phyloP scores from a whole-genome alignment of 2,797 vertebrate genomes.

The Harpagifer antarcticus region DNA sequence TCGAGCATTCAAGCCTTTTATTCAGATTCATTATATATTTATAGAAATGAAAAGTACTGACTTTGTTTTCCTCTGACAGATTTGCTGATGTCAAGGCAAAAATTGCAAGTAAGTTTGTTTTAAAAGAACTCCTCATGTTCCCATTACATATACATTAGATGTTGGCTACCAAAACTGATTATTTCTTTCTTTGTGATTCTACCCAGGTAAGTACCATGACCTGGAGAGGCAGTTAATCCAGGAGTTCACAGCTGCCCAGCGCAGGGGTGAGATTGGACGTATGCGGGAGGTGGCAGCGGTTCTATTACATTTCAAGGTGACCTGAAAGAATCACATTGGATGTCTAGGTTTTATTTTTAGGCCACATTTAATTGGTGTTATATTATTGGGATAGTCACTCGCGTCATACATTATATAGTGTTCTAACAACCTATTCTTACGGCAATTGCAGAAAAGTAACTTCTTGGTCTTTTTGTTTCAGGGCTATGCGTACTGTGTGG shows the following conservation, averaged over 20 bases:
- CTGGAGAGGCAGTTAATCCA: slow-evolving; percentile 98
- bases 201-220: slow-evolving; percentile 97
- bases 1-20: slow-evolving; percentile 16
- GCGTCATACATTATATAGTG: neutral
- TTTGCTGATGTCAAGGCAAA: slow-evolving; percentile 99
- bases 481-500: slow-evolving; percentile 99
- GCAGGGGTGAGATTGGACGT: slow-evolving; percentile 94
- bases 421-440: neutral
- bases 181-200: slow-evolving; percentile 18
- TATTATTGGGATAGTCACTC: neutral
- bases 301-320: slow-evolving; percentile 99
- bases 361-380: neutral
- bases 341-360: slow-evolving; percentile 11
- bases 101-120: slow-evolving; percentile 94
- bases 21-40: slow-evolving; percentile 10
- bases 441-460: slow-evolving; percentile 37
- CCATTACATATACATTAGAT: neutral
- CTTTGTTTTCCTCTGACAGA: slow-evolving; percentile 81
- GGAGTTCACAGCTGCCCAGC: slow-evolving; percentile 96
- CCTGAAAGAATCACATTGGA: slow-evolving; percentile 21
- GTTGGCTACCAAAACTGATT: neutral
- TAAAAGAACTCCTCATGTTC: neutral
- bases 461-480: slow-evolving; percentile 70
- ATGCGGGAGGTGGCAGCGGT: slow-evolving; percentile 99
- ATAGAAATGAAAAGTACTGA: slow-evolving; percentile 18